Base-by-base conservation (phyloP, 2,888 invertebrate genomes). In the Junonia oenone region DNA sequence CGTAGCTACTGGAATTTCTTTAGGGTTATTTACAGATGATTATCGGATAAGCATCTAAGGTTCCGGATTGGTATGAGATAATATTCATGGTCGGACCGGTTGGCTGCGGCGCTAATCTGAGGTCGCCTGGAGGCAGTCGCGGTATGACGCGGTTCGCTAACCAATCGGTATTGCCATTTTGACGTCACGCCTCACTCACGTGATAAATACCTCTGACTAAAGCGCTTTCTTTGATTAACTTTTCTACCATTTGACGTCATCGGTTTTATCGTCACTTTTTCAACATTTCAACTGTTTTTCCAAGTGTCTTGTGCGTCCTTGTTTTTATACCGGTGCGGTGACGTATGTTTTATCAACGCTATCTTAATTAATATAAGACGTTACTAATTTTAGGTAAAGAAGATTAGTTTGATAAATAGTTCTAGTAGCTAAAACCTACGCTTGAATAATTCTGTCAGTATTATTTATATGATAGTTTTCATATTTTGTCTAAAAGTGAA, bases 161-260 rank as follows among this genome's bases (percentile, higher is more conserved):
- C 33, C 33, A 27, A 19, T 43, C 37, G 48, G 48, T 45, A 52
- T 45, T 58, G 55, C 50, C 50, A 29, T 31, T 43, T 9, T 62
- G 52, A 62, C 62, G 62, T 57, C 56, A 56, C 29, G n/a, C 9
- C 22, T 59, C 50, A 47, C 45, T 54, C 52, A 56, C 33, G 14
- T 15, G 19, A 52, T 45, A 51, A 54, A 43, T 45, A 48, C 29
- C 26, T 47, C 43, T 48, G 53, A 57, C 45, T 38, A 50, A 43
- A 33, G 38, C 22, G 43, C 40, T 48, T 51, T 51, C 51, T 48
- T 49, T 26, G 31, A 17, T 40, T 33, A 27, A 14, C 9, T 31
- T 51, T 37, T 17, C 17, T 47, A 33, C 19, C 6, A 13, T 29
- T 45, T 40, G n/a, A 49, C 37, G 52, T 52, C 35, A 45, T 26